These are phyloP conservation scores for Calypte anna DNA, from an alignment of 2,113 vertebrate species.

Conservation along the genomic window DNA sequence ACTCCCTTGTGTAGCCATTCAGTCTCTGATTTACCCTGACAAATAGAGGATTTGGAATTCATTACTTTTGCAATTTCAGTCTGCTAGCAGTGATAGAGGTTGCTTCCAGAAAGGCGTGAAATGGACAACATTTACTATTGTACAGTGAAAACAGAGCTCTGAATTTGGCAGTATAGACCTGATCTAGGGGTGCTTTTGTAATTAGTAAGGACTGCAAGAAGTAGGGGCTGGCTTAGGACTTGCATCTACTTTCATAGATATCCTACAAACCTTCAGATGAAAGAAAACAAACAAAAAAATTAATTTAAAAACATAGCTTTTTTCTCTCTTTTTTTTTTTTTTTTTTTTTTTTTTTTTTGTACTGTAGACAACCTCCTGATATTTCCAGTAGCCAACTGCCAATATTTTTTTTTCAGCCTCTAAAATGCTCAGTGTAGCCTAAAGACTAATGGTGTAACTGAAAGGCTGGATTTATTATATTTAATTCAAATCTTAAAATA, in stretches of 20 bases:
- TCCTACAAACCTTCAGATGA: neutral
- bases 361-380: neutral
- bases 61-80: neutral
- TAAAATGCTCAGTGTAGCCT: neutral
- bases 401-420: neutral
- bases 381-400: neutral
- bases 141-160: neutral
- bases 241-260: neutral
- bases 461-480: neutral
- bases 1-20: neutral
- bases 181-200: neutral
- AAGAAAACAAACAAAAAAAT: neutral
- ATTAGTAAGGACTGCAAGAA: neutral
- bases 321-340: neutral
- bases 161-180: neutral
- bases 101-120: neutral
- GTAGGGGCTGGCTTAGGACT: neutral
- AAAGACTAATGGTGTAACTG: neutral
- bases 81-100: neutral
- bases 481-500: neutral
- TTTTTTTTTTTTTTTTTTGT: neutral
- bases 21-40: neutral
- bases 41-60: neutral
- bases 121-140: neutral
- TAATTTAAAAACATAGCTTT: too few relatives aligned